phyloP scores from a whole-genome alignment of 1,140 invertebrate species.

The Drosophila teissieri region DNA sequence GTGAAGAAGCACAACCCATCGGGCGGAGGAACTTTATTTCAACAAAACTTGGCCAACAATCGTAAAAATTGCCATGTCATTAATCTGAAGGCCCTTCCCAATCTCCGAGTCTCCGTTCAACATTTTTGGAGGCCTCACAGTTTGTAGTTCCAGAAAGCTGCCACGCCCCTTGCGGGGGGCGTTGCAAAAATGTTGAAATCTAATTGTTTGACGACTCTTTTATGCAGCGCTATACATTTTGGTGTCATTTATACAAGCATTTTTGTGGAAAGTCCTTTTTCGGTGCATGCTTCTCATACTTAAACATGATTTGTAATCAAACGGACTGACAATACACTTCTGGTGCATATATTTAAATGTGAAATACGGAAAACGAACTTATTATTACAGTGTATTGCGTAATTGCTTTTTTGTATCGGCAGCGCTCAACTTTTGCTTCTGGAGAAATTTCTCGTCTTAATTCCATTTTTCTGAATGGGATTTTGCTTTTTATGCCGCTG shows the following conservation, averaged over 20 bases:
- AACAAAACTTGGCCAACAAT: conserved; percentile 40
- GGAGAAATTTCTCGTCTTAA: conserved; percentile 31
- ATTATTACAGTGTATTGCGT: too few species aligned
- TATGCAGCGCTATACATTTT: background rate
- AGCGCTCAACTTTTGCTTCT: conserved; percentile 31
- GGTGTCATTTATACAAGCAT: background rate
- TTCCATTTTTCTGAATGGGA: background rate
- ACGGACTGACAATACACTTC: too few species aligned
- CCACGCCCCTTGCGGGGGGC: background rate
- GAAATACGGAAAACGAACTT: too few species aligned
- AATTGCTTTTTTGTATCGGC: background rate
- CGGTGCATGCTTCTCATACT: background rate
- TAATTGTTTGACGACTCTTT: conserved; percentile 34
- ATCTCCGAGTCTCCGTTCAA: conserved; percentile 9
- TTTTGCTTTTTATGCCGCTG: background rate
- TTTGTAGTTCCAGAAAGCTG: conserved; percentile 8
- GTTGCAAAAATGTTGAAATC: conserved; percentile 32
- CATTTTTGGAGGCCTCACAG: background rate
- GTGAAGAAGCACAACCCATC: conserved; percentile 33
- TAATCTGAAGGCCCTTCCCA: conserved; percentile 40
- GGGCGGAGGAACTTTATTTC: conserved; percentile 45
- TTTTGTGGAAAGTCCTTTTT: background rate
- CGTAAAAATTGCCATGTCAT: conserved; percentile 50
- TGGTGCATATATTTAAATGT: too few species aligned
- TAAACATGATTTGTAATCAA: too few species aligned